A percentile compares a stretch with the other conserved stretches of the same genome.
Evolutionary conservation across 2,797 vertebrate genomes (phyloP).

Genomic region (Rhinogobio ventralis): DNA sequence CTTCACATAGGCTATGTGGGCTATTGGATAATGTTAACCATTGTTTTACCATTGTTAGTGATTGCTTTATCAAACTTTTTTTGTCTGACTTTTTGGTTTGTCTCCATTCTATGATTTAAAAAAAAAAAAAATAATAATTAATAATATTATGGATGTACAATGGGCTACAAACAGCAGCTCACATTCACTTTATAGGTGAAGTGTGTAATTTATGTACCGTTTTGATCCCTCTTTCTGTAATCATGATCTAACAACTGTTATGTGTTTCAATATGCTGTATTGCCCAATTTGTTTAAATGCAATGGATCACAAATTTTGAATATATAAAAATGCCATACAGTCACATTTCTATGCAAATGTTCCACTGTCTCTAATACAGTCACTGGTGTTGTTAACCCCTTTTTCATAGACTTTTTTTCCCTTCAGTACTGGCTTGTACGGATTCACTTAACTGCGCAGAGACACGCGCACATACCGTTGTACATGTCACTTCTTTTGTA

Average conservation of each 20-base stretch:
- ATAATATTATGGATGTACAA: slow-evolving; percentile 1
- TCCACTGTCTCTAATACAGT: background rate
- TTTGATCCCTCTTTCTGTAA: background rate
- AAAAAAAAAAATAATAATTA: no score
- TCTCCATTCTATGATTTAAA: no score
- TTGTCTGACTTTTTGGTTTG: background rate
- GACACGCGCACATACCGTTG: slow-evolving; percentile 6
- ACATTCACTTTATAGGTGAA: background rate
- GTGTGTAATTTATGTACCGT: background rate
- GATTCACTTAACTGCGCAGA: background rate
- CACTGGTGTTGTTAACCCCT: slow-evolving; percentile 32
- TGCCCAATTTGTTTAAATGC: slow-evolving; percentile 1
- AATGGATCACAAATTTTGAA: background rate
- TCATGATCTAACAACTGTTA: background rate
- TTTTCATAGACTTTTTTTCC: background rate
- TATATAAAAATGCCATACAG: slow-evolving; percentile 8
- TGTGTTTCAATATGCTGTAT: background rate
- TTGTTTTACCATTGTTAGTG: background rate
- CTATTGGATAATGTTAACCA: background rate
- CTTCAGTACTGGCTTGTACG: slow-evolving; percentile 20
- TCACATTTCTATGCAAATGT: slow-evolving; percentile 27
- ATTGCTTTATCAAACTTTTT: background rate
- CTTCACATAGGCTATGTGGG: no score
- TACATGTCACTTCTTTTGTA: slow-evolving; percentile 40
- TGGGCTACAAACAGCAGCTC: background rate